Evolutionary conservation across 2,113 vertebrate genomes (phyloP), one percentile per base, ranked within the genome.

Genomic region (Protobothrops flavoviridis): DNA sequence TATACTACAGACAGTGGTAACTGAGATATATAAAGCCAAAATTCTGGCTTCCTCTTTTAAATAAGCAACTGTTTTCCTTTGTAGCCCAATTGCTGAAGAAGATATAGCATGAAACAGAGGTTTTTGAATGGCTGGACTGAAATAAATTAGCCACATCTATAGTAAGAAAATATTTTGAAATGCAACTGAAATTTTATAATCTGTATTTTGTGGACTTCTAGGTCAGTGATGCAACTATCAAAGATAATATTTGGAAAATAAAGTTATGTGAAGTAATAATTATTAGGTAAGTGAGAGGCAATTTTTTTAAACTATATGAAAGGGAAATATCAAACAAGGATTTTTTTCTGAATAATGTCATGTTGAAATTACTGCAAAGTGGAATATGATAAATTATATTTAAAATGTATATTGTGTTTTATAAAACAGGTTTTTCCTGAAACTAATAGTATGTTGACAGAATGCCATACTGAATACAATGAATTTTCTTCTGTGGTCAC

Each of bases 201-300:
- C 23, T 87, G 85, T n/a, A 4, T 29, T 1, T 57, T 9, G 39
- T 43, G 90, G 90, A 29, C 53, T 52, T 50, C 88, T 45, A 86
- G 21, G 64, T 90, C 81, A 61, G 85, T 90, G 90, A 55, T 61
- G 43, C 20, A 20, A 10, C 91, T 87, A 74, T 29, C 15, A 0
- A 0, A 91, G 12, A 29, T 12, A 89, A 64, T 91, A 64, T 33
- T 3, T 5, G 24, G 85, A 57, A 74, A 94, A 45, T 45, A 92
- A 24, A 24, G 17, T 50, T 56, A 81, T 87, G 89, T 59, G n/a
- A 48, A 17, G 92, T 90, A 53, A 93, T 5, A 43, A 11, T 57
- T 91, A 9, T 6, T 45, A 95, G 96, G 96, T 96, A 93, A 8
- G 95, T 88, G 64, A 93, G 45, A 52, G 39, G 89, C 50, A 89